Evolutionary conservation across 2,888 invertebrate genomes (phyloP), one percentile per base, ranked within the genome.

Genomic region (Drosophila fulvimacula): DNA sequence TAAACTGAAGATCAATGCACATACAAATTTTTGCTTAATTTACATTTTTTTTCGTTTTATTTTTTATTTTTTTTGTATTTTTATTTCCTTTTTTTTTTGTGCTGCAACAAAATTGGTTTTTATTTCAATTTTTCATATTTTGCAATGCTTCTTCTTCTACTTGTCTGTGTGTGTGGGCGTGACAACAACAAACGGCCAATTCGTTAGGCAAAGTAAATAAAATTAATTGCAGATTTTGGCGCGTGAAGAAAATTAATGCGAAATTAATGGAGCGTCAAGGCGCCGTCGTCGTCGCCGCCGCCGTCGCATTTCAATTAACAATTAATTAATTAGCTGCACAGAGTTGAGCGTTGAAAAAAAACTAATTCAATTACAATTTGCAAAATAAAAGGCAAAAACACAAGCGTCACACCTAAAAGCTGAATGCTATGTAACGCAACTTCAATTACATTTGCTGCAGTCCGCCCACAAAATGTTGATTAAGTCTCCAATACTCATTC

Each of bases 191-290:
- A 52, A 39, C n/a, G 38, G 38, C 15, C 21, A 60, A 42, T 49
- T 58, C 69, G 69, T 79, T 84, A 67, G 69, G 63, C 81, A 81
- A 83, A 82, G 82, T 82, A 76, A 82, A 84, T 82, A 85, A 48
- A 79, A 88, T 82, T 72, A 80, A 78, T 75, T 83, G 75, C 63
- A 58, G 61, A 71, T 78, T 81, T 80, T 82, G 73, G 82, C 82
- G 83, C 71, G 78, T 85, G 86, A 88, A 68, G 76, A 70, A 85
- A 83, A 88, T 85, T 75, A 83, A 83, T 83, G 86, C 73, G 88
- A 90, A 85, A 89, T 85, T 89, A 85, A 85, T 85, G 90, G 85
- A 90, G 90, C 85, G 76, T 60, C 75, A 78, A 68, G 83, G 88
- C 89, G 90, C 73, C 79, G 66, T 48, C 32, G 55, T 69, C 71